Evolutionary conservation across 2,113 vertebrate genomes (phyloP).

Genomic region (Prolemur simus): DNA sequence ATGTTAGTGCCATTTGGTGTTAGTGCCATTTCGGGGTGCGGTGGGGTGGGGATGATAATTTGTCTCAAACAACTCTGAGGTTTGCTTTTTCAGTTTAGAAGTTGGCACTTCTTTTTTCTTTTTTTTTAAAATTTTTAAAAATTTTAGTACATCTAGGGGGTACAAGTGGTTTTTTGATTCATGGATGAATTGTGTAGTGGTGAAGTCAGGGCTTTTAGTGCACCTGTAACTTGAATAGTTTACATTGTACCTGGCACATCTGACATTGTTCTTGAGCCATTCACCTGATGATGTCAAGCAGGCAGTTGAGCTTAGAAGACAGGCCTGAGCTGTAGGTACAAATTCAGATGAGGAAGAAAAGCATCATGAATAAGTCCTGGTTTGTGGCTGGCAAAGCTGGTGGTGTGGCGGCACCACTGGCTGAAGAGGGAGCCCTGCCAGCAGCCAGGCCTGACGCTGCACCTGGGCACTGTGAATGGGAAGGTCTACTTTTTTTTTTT

Average conservation of each 20-base stretch:
- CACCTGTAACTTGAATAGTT: too few relatives aligned
- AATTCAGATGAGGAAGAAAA: not conserved
- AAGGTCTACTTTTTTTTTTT: not conserved
- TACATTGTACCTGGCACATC: not conserved
- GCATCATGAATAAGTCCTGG: not conserved
- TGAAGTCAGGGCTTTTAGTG: too few relatives aligned
- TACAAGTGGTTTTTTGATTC: too few relatives aligned
- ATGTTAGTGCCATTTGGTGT: not conserved
- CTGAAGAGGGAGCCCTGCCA: too few relatives aligned
- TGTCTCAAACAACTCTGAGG: not conserved
- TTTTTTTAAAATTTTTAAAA: too few relatives aligned
- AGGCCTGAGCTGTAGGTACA: not conserved
- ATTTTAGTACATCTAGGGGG: too few relatives aligned
- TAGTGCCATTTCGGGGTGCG: rapidly evolving
- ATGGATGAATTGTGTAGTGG: too few relatives aligned
- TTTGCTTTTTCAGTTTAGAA: not conserved
- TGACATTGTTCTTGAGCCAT: not conserved
- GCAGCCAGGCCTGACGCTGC: rapidly evolving
- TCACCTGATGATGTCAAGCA: not conserved
- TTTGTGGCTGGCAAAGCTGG: not conserved
- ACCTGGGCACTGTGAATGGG: not conserved
- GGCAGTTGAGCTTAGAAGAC: not conserved
- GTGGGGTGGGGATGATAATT: not conserved
- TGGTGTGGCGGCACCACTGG: not conserved
- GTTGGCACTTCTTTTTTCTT: not conserved